Evolutionary conservation across 2,113 vertebrate genomes (phyloP).

Genomic region (Hydrochoerus hydrochaeris): DNA sequence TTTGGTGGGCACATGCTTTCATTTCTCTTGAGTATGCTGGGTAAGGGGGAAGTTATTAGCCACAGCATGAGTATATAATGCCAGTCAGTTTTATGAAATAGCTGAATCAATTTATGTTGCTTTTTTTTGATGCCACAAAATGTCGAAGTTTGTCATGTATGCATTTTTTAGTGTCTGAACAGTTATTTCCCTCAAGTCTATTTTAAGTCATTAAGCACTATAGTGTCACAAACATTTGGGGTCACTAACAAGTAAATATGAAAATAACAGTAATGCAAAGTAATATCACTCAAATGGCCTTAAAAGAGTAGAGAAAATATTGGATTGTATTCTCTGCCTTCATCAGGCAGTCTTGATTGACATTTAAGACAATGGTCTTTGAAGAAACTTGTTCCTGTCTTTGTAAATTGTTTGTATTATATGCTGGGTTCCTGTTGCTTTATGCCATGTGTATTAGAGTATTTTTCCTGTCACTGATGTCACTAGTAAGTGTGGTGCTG

Average conservation of each 20-base stretch:
- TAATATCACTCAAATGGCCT: neutral
- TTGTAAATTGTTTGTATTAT: constrained; percentile 20
- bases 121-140: constrained; percentile 54
- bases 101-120: neutral
- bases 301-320: constrained; percentile 10
- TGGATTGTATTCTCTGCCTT: neutral
- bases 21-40: constrained; percentile 25
- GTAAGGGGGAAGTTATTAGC: neutral
- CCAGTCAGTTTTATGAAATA: constrained; percentile 3
- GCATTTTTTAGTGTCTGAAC: constrained; percentile 26
- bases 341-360: neutral
- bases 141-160: constrained; percentile 43
- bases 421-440: neutral
- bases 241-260: constrained; percentile 41
- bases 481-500: neutral
- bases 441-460: neutral
- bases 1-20: constrained; percentile 29
- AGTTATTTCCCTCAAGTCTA: neutral
- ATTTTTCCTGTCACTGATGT: constrained; percentile 8
- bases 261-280: neutral
- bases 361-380: constrained; percentile 3
- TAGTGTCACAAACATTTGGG: neutral
- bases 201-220: constrained; percentile 12
- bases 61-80: neutral
- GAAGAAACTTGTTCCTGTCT: constrained; percentile 30